A percentile compares a stretch with the other conserved stretches of the same genome.
Conservation (phyloP, 2,113 vertebrate genomes). For the Oxygymnocypris stewartii region DNA sequence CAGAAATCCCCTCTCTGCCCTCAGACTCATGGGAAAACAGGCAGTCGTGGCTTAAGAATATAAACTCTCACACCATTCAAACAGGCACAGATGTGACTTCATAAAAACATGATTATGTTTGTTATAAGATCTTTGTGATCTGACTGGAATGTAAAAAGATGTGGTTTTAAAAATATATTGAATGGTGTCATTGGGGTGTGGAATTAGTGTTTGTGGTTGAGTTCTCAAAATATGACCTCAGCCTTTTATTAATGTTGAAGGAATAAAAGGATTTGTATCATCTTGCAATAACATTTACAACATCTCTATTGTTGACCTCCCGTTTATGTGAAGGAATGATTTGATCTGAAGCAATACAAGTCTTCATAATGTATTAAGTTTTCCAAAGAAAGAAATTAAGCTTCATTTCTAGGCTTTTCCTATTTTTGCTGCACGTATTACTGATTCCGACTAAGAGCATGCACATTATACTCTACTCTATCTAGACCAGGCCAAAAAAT, state of each 20-base stretch:
- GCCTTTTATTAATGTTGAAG: slow-evolving; percentile 12
- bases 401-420: not conserved
- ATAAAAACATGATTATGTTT: slow-evolving; percentile 16
- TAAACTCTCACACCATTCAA: slow-evolving; percentile 63
- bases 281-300: slow-evolving; percentile 22
- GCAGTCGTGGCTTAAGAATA: slow-evolving; percentile 57
- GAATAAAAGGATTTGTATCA: slow-evolving; percentile 7
- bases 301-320: slow-evolving; percentile 8
- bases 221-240: slow-evolving; percentile 40
- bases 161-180: slow-evolving; percentile 56
- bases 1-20: slow-evolving; percentile 46
- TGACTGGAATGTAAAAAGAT: slow-evolving; percentile 40
- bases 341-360: not conserved
- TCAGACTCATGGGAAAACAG: slow-evolving; percentile 65
- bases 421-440: not conserved
- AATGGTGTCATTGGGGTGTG: slow-evolving; percentile 24
- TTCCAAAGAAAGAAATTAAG: not conserved
- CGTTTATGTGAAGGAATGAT: not conserved
- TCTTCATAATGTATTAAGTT: not conserved
- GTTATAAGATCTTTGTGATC: slow-evolving; percentile 57
- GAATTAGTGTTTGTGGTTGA: slow-evolving; percentile 23
- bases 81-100: slow-evolving; percentile 60
- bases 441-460: not conserved
- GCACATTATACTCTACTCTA: not conserved
- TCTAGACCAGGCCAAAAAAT: not conserved